Percentiles rank a stretch among this genome's conserved stretches.
Conservation (phyloP, 2,113 vertebrate genomes). For the Glaucomys volans region DNA sequence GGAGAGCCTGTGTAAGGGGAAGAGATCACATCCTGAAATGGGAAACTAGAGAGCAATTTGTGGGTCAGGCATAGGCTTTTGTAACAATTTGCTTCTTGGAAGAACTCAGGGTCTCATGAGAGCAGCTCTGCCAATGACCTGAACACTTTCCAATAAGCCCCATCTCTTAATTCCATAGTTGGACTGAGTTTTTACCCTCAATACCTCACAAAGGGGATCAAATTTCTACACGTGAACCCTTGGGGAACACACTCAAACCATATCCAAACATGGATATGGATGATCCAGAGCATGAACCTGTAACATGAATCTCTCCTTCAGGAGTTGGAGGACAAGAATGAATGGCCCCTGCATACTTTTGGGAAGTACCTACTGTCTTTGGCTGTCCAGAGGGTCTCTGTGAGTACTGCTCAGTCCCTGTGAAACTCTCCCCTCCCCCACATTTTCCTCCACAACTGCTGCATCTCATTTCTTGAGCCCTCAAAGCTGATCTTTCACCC, state of each 20-base stretch:
- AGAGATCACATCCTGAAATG: not conserved
- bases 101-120: not conserved
- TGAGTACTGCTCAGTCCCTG: conserved; percentile 69
- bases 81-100: not conserved
- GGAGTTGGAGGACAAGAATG: not conserved
- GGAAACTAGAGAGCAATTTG: not conserved
- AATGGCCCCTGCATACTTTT: not conserved
- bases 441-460: not conserved
- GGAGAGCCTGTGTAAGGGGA: not conserved
- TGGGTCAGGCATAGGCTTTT: not conserved
- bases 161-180: not conserved
- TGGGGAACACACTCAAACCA: not conserved
- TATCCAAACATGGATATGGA: not conserved
- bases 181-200: not conserved
- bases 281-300: not conserved
- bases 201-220: not conserved
- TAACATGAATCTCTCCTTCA: conserved; percentile 53
- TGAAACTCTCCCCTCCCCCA: not conserved
- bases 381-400: conserved; percentile 67
- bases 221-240: not conserved
- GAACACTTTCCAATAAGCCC: not conserved
- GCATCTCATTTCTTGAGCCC: not conserved
- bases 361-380: conserved; percentile 70
- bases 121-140: not conserved
- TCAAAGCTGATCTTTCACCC: not conserved